phyloP scores from a whole-genome alignment of 2,113 vertebrate species.

The Scalopus aquaticus region DNA sequence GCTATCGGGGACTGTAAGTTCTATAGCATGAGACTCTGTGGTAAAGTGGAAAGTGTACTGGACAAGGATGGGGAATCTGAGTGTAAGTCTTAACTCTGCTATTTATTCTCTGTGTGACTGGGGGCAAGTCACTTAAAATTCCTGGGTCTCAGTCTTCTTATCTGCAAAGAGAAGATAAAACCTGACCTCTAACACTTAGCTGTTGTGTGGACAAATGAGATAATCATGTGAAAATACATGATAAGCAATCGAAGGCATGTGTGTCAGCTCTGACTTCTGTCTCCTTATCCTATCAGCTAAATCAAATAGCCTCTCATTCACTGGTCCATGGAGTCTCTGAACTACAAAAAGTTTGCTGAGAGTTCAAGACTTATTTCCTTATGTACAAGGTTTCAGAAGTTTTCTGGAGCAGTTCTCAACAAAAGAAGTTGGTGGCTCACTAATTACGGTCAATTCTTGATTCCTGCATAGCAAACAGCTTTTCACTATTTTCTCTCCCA shows the following conservation, averaged over 20 bases:
- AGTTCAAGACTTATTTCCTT: neutral
- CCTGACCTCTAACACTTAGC: neutral
- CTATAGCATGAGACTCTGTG: neutral
- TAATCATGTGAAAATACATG: neutral
- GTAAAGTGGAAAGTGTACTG: neutral
- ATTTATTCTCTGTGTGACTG: neutral
- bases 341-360: neutral
- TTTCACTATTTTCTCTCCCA: neutral
- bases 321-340: neutral
- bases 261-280: neutral
- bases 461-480: neutral
- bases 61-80: neutral
- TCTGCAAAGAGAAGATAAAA: slow-evolving; percentile 18
- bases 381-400: neutral
- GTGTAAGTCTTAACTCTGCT: neutral
- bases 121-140: neutral
- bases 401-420: neutral
- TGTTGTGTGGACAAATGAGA: neutral
- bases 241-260: neutral
- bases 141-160: neutral
- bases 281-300: neutral
- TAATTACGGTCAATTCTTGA: neutral
- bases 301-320: neutral
- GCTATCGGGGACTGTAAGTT: neutral
- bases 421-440: neutral